Percentiles rank a stretch among this genome's conserved stretches.
phyloP scores from a whole-genome alignment of 2,797 vertebrate genomes.

The Echiichthys vipera region DNA sequence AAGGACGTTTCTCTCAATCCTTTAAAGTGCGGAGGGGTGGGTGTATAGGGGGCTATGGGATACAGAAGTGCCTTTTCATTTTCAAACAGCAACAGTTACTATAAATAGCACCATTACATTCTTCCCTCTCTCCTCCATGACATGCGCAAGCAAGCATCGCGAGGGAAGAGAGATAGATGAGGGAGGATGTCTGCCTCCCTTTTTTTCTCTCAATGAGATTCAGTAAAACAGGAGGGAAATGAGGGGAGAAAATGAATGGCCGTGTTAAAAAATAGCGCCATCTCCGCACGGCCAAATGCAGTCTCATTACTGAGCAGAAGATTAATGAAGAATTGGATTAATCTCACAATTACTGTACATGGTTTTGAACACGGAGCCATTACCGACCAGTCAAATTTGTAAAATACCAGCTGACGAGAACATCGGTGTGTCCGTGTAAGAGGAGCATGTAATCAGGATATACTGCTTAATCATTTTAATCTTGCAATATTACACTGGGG shows the following conservation, averaged over 20 bases:
- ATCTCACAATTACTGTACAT: conserved; percentile 24
- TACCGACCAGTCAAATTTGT: not conserved
- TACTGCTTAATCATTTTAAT: not conserved
- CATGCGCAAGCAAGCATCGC: conserved; percentile 65
- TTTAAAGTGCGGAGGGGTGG: conserved; percentile 13
- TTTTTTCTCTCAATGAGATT: conserved; percentile 47
- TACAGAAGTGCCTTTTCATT: conserved; percentile 39
- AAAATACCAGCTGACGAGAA: not conserved
- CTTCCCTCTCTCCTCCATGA: conserved; percentile 58
- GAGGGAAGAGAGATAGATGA: conserved; percentile 38
- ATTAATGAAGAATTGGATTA: conserved; percentile 35
- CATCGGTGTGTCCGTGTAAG: not conserved
- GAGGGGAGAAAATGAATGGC: conserved; percentile 38
- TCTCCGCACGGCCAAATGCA: conserved; percentile 6
- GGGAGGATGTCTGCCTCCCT: conserved; percentile 39
- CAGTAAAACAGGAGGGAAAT: conserved; percentile 17
- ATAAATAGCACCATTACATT: conserved; percentile 82
- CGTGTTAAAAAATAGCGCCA: not conserved
- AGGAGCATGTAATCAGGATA: not conserved
- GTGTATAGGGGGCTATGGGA: conserved; percentile 34
- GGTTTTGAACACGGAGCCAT: conserved; percentile 24
- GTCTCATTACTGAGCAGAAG: conserved; percentile 1
- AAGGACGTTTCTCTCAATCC: conserved; percentile 29
- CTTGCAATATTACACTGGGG: not conserved
- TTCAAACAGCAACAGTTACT: conserved; percentile 75